phyloP scores from a whole-genome alignment of 2,888 invertebrate species.

The Ectobius pallidus region DNA sequence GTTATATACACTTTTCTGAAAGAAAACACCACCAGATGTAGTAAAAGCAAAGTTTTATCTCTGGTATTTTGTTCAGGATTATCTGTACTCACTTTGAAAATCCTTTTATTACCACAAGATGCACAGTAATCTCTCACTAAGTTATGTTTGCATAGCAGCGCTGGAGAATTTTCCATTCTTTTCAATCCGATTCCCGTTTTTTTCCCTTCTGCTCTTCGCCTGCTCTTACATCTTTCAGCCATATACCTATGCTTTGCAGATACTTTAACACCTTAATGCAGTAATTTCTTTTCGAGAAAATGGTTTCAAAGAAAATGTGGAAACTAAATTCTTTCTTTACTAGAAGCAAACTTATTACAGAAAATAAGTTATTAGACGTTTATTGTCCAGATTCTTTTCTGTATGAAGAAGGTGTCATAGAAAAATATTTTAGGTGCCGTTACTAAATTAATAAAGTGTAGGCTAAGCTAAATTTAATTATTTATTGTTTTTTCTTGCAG shows the following conservation, averaged over 20 bases:
- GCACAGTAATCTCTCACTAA: neutral
- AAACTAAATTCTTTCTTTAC: too few relatives aligned
- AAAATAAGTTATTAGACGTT: too few relatives aligned
- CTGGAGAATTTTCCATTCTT: neutral
- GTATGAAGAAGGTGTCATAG: too few relatives aligned
- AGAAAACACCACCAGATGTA: neutral
- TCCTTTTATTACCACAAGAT: neutral
- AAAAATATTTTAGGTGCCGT: too few relatives aligned
- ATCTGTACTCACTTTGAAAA: neutral
- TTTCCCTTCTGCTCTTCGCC: neutral
- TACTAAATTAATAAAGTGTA: too few relatives aligned
- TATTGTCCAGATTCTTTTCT: too few relatives aligned
- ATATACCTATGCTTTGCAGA: neutral
- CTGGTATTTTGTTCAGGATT: neutral
- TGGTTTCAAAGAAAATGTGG: too few relatives aligned
- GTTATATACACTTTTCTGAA: neutral
- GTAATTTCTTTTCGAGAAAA: neutral
- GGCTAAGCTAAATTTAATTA: too few relatives aligned
- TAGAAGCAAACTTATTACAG: too few relatives aligned
- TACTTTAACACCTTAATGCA: neutral
- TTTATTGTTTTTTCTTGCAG: too few relatives aligned
- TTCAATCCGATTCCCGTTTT: neutral
- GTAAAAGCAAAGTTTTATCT: neutral
- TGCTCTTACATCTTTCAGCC: neutral
- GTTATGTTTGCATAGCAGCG: neutral